phyloP scores from a whole-genome alignment of 2,888 invertebrate genomes.

The Heliconius ismenius region DNA sequence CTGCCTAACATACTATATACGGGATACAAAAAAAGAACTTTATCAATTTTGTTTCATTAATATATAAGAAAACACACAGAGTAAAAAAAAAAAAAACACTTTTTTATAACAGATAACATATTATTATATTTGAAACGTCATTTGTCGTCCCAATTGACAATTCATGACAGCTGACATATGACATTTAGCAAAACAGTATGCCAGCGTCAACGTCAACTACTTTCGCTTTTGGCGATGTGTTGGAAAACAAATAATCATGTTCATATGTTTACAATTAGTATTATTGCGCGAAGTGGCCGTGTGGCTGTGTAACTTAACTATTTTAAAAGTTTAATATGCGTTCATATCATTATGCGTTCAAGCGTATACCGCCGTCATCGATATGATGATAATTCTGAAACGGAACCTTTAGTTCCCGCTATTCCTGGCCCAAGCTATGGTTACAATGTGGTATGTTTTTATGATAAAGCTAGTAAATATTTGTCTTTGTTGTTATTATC shows the following conservation, averaged over 20 bases:
- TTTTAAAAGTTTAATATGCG: conserved; percentile 8
- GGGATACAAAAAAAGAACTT: too few relatives aligned
- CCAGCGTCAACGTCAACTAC: conserved; percentile 10
- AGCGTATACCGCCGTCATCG: conserved; percentile 56
- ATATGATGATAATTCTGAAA: conserved; percentile 56
- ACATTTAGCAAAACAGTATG: not conserved
- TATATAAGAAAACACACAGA: not conserved
- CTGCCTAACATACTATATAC: too few relatives aligned
- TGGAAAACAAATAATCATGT: conserved; percentile 20
- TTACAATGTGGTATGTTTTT: conserved; percentile 59
- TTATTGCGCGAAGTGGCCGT: not conserved
- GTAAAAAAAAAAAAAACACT: not conserved
- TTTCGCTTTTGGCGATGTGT: conserved; percentile 11
- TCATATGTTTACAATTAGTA: conserved; percentile 13
- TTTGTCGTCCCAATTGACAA: not conserved
- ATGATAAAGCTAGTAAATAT: not conserved
- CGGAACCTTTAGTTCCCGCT: conserved; percentile 64
- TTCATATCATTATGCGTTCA: conserved; percentile 60
- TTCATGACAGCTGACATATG: conserved; percentile 6
- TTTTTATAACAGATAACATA: not conserved
- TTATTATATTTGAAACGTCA: not conserved
- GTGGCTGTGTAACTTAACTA: not conserved
- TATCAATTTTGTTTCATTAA: not conserved
- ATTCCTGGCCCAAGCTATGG: conserved; percentile 48
- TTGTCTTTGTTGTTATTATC: not conserved